These are phyloP conservation scores for Plecturocebus donacophilus DNA, from an alignment of 2,113 vertebrate genomes.

Conservation along the genomic window DNA sequence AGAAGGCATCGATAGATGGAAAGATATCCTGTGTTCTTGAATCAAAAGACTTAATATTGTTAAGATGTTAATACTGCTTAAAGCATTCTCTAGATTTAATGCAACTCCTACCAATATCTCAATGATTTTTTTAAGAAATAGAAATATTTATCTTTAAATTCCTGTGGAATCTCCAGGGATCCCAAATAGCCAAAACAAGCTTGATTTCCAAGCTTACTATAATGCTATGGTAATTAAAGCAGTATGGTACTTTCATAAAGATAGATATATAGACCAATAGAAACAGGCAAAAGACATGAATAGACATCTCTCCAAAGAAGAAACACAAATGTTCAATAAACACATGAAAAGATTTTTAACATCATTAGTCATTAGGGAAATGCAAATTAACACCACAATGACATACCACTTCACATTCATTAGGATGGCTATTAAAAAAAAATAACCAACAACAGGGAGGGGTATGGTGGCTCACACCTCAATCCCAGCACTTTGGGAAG, in stretches of 20 bases:
- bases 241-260: background rate
- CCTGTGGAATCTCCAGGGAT: background rate
- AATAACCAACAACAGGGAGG: too few relatives aligned
- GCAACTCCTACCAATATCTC: background rate
- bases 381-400: background rate
- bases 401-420: background rate
- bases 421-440: background rate
- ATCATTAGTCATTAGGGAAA: background rate
- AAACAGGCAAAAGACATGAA: background rate
- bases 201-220: background rate
- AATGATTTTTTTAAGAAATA: background rate
- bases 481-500: too few relatives aligned
- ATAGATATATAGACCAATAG: background rate
- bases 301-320: background rate
- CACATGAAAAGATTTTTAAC: background rate
- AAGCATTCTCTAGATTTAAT: background rate
- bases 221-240: background rate
- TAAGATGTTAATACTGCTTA: background rate
- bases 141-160: constrained; percentile 25
- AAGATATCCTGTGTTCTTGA: background rate
- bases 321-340: background rate
- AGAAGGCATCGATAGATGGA: background rate
- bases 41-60: background rate
- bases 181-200: background rate
- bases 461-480: too few relatives aligned